Evolutionary conservation across 2,888 invertebrate genomes (phyloP).

Genomic region (Dorcus parallelipipedus): DNA sequence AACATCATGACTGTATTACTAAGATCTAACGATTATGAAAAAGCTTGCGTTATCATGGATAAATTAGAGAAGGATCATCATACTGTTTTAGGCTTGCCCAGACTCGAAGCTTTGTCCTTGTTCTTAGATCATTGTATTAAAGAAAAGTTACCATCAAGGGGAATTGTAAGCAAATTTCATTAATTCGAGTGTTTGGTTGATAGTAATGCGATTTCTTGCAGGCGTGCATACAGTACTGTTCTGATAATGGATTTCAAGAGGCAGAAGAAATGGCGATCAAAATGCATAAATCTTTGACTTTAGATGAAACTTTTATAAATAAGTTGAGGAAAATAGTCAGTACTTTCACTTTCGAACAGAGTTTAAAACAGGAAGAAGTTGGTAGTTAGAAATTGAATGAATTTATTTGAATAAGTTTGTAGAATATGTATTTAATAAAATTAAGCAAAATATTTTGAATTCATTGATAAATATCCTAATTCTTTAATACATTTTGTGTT

Average conservation of each 20-base stretch:
- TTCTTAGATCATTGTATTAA: constrained; percentile 57
- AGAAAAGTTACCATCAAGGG: constrained; percentile 51
- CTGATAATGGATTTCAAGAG: constrained; percentile 55
- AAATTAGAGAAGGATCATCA: constrained; percentile 53
- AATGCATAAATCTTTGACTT: constrained; percentile 44
- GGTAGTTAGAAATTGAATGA: not conserved
- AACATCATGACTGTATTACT: constrained; percentile 53
- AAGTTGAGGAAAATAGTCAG: constrained; percentile 6
- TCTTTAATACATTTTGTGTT: too few relatives aligned
- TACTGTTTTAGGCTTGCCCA: constrained; percentile 56
- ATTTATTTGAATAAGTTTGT: too few relatives aligned
- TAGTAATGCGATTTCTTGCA: constrained; percentile 36
- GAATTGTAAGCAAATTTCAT: constrained; percentile 49
- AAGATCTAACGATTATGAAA: constrained; percentile 52
- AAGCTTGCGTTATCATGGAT: constrained; percentile 53
- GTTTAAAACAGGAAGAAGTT: constrained; percentile 1
- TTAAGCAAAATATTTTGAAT: too few relatives aligned
- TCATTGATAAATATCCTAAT: too few relatives aligned
- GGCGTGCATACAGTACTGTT: constrained; percentile 57
- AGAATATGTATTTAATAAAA: too few relatives aligned
- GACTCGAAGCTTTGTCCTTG: constrained; percentile 49
- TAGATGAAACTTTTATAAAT: constrained; percentile 51
- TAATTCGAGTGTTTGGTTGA: not conserved
- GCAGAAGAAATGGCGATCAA: constrained; percentile 45
- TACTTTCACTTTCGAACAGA: constrained; percentile 1